A percentile compares a stretch with the other conserved stretches of the same genome.
These are phyloP conservation scores for Ptychochromis oligacanthus DNA, from an alignment of 2,113 vertebrate species.

Conservation along the genomic window DNA sequence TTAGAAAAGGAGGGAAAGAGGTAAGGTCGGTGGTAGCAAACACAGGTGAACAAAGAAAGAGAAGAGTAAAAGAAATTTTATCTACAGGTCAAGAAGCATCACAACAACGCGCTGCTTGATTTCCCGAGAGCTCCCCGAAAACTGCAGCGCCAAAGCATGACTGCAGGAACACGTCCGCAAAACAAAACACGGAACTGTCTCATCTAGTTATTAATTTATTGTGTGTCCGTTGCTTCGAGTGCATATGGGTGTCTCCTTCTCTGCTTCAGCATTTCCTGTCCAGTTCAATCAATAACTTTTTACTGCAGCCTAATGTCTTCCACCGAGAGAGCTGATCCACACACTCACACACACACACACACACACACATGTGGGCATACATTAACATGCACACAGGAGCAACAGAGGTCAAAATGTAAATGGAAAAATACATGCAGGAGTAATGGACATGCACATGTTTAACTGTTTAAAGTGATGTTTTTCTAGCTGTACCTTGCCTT, in stretches of 20 bases:
- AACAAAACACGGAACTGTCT: background rate
- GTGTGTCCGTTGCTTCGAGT: slow-evolving; percentile 25
- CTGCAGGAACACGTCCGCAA: background rate
- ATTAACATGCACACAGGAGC: background rate
- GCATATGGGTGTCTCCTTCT: slow-evolving; percentile 19
- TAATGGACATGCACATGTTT: background rate
- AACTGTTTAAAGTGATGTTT: slow-evolving; percentile 24
- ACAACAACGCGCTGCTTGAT: slow-evolving; percentile 18
- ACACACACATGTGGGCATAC: background rate
- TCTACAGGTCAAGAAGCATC: background rate
- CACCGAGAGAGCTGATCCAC: slow-evolving; percentile 32
- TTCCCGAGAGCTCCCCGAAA: slow-evolving; percentile 8
- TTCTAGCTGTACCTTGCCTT: background rate
- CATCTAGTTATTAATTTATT: slow-evolving; percentile 21
- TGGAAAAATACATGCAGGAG: background rate
- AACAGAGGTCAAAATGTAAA: background rate
- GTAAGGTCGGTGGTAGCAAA: background rate
- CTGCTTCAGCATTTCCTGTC: slow-evolving; percentile 44
- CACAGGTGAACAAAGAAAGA: background rate
- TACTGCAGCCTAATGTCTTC: slow-evolving; percentile 64
- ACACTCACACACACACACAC: slow-evolving; percentile 10
- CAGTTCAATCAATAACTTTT: slow-evolving; percentile 72
- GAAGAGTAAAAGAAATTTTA: slow-evolving; percentile 7
- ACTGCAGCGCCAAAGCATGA: slow-evolving; percentile 1
- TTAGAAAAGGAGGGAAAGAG: background rate